Evolutionary conservation across 2,113 vertebrate species (phyloP).

Genomic region (Phasianus colchicus): DNA sequence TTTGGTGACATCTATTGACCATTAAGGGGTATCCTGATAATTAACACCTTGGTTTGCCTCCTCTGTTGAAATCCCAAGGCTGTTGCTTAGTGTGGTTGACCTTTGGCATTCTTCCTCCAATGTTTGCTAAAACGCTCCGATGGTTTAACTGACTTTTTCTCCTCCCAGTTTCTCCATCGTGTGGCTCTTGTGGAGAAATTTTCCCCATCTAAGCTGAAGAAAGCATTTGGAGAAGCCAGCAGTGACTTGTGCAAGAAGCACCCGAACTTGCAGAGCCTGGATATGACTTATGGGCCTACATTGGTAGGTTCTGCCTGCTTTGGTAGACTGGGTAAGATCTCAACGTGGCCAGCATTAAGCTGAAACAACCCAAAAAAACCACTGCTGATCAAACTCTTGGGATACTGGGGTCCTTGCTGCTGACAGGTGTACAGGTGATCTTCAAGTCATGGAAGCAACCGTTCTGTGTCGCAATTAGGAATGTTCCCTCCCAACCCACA

Average conservation of each 20-base stretch:
- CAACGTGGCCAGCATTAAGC: neutral
- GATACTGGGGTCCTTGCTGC: fast-evolving
- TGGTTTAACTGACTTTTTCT: constrained; percentile 6
- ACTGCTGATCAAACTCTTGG: fast-evolving
- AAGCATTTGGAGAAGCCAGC: neutral
- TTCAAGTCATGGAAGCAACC: neutral
- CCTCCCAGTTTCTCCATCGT: constrained; percentile 47
- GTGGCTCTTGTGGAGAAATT: constrained; percentile 34
- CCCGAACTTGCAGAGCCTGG: neutral
- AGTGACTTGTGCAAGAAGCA: neutral
- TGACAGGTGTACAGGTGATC: neutral
- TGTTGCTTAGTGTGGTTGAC: neutral
- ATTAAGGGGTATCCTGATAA: neutral
- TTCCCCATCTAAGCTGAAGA: constrained; percentile 7
- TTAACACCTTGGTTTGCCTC: neutral
- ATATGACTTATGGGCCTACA: fast-evolving
- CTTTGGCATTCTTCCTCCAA: neutral
- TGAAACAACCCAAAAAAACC: fast-evolving
- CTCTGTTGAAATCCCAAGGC: neutral
- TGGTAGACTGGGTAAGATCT: neutral
- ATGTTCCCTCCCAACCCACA: neutral
- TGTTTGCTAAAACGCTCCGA: neutral
- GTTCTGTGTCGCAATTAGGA: neutral
- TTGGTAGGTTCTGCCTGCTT: fast-evolving
- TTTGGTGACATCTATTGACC: fast-evolving